phyloP scores from a whole-genome alignment of 2,113 vertebrate genomes.

The Periophthalmodon schlosseri region DNA sequence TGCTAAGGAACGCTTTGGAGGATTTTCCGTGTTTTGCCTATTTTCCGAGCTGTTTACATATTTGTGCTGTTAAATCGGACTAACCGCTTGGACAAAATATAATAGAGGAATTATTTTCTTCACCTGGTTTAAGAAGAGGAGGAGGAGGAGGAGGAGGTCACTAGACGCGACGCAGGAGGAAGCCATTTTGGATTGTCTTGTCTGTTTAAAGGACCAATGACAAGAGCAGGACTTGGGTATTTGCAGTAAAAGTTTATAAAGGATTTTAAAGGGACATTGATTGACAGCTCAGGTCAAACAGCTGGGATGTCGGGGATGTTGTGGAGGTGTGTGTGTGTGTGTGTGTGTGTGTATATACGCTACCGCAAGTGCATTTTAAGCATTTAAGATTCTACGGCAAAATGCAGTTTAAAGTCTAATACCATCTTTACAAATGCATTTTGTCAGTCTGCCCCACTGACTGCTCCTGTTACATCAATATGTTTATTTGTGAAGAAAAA shows the following conservation, averaged over 20 bases:
- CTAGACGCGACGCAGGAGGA: neutral
- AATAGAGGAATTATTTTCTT: constrained; percentile 46
- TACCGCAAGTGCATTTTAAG: constrained; percentile 76
- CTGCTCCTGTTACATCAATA: constrained; percentile 46
- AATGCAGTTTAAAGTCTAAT: constrained; percentile 51
- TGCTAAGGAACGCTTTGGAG: constrained; percentile 50
- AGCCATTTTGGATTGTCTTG: constrained; percentile 25
- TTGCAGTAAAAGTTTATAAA: constrained; percentile 38
- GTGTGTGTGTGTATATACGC: constrained; percentile 35
- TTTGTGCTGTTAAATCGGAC: constrained; percentile 56
- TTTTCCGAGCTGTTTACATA: constrained; percentile 51
- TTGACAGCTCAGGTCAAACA: constrained; percentile 37
- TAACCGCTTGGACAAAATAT: constrained; percentile 30
- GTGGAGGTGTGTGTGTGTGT: constrained; percentile 34
- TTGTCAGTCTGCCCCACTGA: constrained; percentile 49
- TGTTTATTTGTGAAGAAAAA: constrained; percentile 67
- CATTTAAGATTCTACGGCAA: constrained; percentile 29
- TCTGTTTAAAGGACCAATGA: constrained; percentile 21
- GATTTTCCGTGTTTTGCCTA: constrained; percentile 34
- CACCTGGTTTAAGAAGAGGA: constrained; percentile 24
- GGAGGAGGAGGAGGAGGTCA: neutral
- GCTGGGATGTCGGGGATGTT: constrained; percentile 24
- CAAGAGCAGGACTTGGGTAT: constrained; percentile 31
- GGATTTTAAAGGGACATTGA: constrained; percentile 24
- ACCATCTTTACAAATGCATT: constrained; percentile 38